Evolutionary conservation across 2,113 vertebrate species (phyloP), one percentile per base, ranked within the genome.

Genomic region (Percina caprodes): DNA sequence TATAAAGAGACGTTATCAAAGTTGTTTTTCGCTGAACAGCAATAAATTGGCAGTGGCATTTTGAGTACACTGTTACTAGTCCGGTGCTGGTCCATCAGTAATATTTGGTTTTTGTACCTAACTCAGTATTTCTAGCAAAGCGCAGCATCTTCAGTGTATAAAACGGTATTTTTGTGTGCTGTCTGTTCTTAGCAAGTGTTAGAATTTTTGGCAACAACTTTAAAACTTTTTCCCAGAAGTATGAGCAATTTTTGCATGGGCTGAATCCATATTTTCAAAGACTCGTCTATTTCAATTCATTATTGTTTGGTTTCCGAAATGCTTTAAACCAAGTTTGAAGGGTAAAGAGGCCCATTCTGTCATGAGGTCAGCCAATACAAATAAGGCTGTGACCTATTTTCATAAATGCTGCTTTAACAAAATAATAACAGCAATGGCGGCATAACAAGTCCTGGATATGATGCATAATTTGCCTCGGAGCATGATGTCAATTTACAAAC

Each of bases 1-100:
- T 82, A 91, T 91, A 89, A 94, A 92, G 89, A 83, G 83, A 91
- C 90, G 84, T 82, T 92, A 92, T 93, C 91, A 91, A 86, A 94
- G 91, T 83, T 79, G 85, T 79, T 92, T 82, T 87, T 39, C 54
- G 75, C 77, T 73, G 77, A 89, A 75, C 74, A 42, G 86, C 87
- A 77, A 87, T 93, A 93, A 93, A 94, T 92, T 90, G 92, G 67
- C 87, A 54, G 74, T 88, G 92, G 92, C 91, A 74, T 70, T 94
- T 86, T 91, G 78, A 92, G 89, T 63, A 83, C 85, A 62, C 87
- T 61, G 74, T 77, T 84, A 84, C 85, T 85, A 70, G 81, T 73
- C 70, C 7, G 59, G 61, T 82, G 80, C 83, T 66, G 77, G 61
- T 83, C 85, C 54, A 83, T 92, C 80, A 82, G 74, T 79, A 84